Percentiles rank a stretch among this genome's conserved stretches.
Evolutionary conservation across 2,113 vertebrate species (phyloP).

Genomic region (Saguinus midas): DNA sequence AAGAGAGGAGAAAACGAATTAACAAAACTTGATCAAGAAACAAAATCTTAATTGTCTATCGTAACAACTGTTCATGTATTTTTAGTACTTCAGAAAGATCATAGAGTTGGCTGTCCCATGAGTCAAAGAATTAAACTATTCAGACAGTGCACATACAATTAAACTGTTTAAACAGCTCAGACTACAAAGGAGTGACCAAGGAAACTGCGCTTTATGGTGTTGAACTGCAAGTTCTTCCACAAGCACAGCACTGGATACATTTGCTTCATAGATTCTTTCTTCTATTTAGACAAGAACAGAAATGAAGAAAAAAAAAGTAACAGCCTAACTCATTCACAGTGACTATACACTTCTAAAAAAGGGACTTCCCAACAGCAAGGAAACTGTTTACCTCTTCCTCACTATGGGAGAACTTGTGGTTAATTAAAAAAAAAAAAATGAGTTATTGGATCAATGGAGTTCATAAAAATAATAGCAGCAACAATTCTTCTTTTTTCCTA

Average conservation of each 20-base stretch:
- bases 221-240: conserved; percentile 28
- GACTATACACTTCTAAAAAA: conserved; percentile 77
- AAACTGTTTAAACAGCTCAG: background rate
- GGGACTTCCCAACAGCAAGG: conserved; percentile 79
- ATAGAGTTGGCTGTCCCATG: background rate
- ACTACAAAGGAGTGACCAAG: background rate
- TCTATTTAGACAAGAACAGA: conserved; percentile 65
- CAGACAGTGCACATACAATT: background rate
- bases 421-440: conserved; percentile 66
- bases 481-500: background rate
- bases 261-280: conserved; percentile 37
- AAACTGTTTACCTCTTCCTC: conserved; percentile 73
- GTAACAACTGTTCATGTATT: background rate
- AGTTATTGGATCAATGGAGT: conserved; percentile 32
- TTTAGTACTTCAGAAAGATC: background rate
- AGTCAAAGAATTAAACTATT: background rate
- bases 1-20: background rate
- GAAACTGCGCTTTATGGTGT: background rate
- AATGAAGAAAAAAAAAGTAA: conserved; percentile 49
- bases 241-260: background rate
- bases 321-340: conserved; percentile 71
- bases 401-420: conserved; percentile 78
- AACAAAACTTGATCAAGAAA: background rate
- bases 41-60: background rate
- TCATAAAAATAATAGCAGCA: background rate